Conservation (phyloP, 2,888 invertebrate genomes). For the Acronicta psi region DNA sequence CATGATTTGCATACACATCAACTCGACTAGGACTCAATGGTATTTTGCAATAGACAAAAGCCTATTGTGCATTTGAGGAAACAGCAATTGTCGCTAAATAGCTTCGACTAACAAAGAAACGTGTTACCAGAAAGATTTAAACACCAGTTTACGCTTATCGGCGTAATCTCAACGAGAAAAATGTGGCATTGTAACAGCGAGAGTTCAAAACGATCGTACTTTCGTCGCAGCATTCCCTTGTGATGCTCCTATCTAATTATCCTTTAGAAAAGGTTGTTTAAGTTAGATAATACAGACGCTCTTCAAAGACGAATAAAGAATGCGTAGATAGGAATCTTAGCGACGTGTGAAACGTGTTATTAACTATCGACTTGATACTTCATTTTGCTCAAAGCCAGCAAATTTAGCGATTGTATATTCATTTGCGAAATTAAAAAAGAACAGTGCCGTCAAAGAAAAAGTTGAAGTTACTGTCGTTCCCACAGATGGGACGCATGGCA, state of each 20-base stretch:
- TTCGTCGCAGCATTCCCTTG: conserved; percentile 66
- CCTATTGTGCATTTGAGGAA: conserved; percentile 76
- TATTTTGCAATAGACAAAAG: conserved; percentile 76
- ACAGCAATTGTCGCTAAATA: conserved; percentile 74
- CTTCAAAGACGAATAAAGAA: conserved; percentile 54
- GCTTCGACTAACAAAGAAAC: conserved; percentile 75
- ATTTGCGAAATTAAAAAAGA: conserved; percentile 69
- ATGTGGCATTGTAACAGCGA: conserved; percentile 74
- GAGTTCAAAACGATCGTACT: conserved; percentile 75
- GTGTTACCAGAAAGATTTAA: conserved; percentile 75
- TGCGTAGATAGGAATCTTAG: conserved; percentile 56
- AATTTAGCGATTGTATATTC: conserved; percentile 60
- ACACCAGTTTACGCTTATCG: conserved; percentile 75
- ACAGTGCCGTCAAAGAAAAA: conserved; percentile 63
- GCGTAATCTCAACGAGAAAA: conserved; percentile 70
- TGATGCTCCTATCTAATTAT: conserved; percentile 71
- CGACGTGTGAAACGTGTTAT: conserved; percentile 59
- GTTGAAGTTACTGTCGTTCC: conserved; percentile 76
- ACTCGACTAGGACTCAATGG: conserved; percentile 45
- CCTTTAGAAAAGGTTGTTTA: conserved; percentile 63
- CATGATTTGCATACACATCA: conserved; percentile 65
- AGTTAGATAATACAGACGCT: conserved; percentile 55
- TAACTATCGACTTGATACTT: conserved; percentile 43
- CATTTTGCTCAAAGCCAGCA: conserved; percentile 59
- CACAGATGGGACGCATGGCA: conserved; percentile 75